Percentiles rank a stretch among this genome's conserved stretches.
phyloP scores from a whole-genome alignment of 2,888 invertebrate genomes.

The Thymelicus acteon region DNA sequence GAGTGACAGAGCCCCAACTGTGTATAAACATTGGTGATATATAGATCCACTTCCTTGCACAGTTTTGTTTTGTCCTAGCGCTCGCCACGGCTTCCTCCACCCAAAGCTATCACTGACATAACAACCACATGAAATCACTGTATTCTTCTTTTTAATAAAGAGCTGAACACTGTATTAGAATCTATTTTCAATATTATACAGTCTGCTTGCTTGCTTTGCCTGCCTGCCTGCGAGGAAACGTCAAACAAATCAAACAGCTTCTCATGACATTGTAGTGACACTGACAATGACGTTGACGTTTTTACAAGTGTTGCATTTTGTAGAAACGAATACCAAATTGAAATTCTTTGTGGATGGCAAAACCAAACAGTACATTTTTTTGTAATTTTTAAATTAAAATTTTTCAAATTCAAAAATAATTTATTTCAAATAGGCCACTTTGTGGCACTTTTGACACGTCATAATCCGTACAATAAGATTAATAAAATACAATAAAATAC shows the following conservation, averaged over 20 bases:
- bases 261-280: no score
- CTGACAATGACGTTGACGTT: not conserved
- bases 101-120: not conserved
- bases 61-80: not conserved
- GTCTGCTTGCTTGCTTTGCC: not conserved
- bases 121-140: slow-evolving; percentile 1
- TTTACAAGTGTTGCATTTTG: not conserved
- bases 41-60: slow-evolving; percentile 34
- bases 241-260: not conserved
- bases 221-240: slow-evolving; percentile 3
- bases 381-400: no score
- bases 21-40: slow-evolving; percentile 45
- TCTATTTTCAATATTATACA: not conserved
- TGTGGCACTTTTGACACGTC: no score
- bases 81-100: slow-evolving; percentile 3
- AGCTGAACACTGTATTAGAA: slow-evolving; percentile 7
- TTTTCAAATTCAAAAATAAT: no score
- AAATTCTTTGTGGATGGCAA: no score
- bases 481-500: no score
- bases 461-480: no score
- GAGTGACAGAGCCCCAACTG: slow-evolving; percentile 47
- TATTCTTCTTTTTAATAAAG: slow-evolving; percentile 2
- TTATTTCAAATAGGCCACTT: no score
- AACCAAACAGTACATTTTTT: no score
- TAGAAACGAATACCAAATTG: no score